These are phyloP conservation scores for Meriones psammophilus DNA, from an alignment of 2,797 vertebrate genomes.

Conservation along the genomic window DNA sequence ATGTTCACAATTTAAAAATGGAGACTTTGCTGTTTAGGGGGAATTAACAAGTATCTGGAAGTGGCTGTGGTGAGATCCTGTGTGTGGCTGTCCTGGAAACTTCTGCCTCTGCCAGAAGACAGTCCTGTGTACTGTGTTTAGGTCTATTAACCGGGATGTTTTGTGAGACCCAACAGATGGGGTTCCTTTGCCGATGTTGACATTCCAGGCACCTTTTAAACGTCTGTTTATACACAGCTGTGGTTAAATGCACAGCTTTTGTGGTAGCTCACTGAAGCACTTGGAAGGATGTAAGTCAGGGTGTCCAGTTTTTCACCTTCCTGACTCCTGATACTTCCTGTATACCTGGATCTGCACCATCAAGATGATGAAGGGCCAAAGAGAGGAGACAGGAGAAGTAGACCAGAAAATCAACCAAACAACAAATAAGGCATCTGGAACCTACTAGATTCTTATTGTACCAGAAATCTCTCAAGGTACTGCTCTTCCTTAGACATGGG, in stretches of 20 bases:
- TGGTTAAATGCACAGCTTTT: background rate
- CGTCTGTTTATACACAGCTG: background rate
- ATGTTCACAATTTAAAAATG: background rate
- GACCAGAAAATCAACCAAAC: background rate
- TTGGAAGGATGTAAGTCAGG: background rate
- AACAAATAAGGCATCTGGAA: background rate
- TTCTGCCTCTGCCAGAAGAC: background rate
- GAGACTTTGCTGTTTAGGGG: background rate
- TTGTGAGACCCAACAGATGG: background rate
- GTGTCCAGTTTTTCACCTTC: background rate
- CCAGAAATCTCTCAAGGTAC: background rate
- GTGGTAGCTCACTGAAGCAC: background rate
- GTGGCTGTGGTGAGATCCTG: background rate
- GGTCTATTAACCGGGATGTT: background rate
- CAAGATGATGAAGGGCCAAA: background rate
- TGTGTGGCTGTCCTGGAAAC: conserved; percentile 10
- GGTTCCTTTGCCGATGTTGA: conserved; percentile 42
- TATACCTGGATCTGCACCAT: background rate
- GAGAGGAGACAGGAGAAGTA: background rate
- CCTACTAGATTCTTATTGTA: background rate
- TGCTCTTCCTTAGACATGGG: background rate
- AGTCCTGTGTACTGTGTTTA: background rate
- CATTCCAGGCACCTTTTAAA: background rate
- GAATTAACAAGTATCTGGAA: conserved; percentile 45
- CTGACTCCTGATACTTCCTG: background rate